These are phyloP conservation scores for Bergia sp. DNA, from an alignment of 92 coral and sea anemone species.

Conservation along the genomic window DNA sequence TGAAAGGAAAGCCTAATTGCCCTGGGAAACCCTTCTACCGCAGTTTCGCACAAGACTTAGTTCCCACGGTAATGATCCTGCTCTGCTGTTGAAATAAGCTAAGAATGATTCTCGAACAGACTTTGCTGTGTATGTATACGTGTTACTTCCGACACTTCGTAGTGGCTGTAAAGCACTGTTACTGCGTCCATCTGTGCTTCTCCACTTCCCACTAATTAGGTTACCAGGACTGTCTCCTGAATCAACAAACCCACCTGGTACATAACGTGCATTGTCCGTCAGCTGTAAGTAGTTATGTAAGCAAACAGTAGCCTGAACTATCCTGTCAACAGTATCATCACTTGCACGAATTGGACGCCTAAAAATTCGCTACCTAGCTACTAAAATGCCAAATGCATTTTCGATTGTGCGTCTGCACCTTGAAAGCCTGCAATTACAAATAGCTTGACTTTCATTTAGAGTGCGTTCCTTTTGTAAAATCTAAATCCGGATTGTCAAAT, in stretches of 20 bases:
- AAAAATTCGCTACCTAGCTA: slow-evolving; percentile 50
- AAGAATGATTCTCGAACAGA: slow-evolving; percentile 34
- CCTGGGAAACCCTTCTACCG: slow-evolving; percentile 35
- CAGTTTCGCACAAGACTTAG: slow-evolving; percentile 27
- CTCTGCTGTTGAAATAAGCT: slow-evolving; percentile 22
- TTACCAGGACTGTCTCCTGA: slow-evolving; percentile 16
- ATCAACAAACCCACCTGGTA: slow-evolving; percentile 48
- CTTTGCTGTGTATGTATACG: slow-evolving; percentile 41
- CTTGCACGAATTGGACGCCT: slow-evolving; percentile 45
- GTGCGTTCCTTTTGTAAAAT: slow-evolving; percentile 20
- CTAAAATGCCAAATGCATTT: slow-evolving; percentile 50
- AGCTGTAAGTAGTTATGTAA: slow-evolving; percentile 31
- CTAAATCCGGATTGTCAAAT: slow-evolving; percentile 26
- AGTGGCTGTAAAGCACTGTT: slow-evolving; percentile 25
- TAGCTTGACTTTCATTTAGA: slow-evolving; percentile 12
- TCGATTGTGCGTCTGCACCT: slow-evolving; percentile 42
- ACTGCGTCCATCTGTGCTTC: slow-evolving; percentile 11
- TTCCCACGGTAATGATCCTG: slow-evolving; percentile 49
- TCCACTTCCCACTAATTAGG: slow-evolving; percentile 41
- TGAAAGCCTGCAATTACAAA: slow-evolving; percentile 47
- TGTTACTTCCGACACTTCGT: slow-evolving; percentile 36
- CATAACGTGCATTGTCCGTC: slow-evolving; percentile 42
- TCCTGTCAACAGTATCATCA: slow-evolving; percentile 25
- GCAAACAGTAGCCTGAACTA: slow-evolving; percentile 46
- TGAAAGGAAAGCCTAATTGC: background rate